These are phyloP conservation scores for Grapholita molesta DNA, from an alignment of 1,140 invertebrate species.

Conservation along the genomic window DNA sequence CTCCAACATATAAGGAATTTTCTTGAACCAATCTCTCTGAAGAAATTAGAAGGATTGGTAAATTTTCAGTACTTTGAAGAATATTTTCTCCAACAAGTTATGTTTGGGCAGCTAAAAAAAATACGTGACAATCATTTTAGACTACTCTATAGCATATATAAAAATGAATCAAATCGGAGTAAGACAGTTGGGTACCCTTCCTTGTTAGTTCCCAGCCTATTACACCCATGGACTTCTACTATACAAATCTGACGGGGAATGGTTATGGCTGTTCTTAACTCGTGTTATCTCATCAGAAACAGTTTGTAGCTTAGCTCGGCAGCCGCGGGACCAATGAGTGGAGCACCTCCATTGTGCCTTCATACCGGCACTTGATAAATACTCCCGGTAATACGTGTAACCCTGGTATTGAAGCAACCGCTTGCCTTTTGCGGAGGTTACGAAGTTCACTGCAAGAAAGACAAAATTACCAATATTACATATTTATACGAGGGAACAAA, in stretches of 20 bases:
- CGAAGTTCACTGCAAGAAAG: constrained; percentile 1
- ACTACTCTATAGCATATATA: no score
- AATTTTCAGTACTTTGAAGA: no score
- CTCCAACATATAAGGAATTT: no score
- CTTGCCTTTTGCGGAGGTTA: constrained; percentile 6
- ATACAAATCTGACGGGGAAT: background rate
- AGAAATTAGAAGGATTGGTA: no score
- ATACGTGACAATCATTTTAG: no score
- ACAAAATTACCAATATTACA: no score
- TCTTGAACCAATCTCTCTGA: no score
- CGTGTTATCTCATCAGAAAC: constrained; percentile 28
- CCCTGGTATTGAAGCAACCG: background rate
- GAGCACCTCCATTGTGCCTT: constrained; percentile 44
- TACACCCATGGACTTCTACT: background rate
- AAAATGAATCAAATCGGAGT: no score
- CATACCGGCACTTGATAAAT: background rate
- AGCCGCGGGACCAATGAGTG: constrained; percentile 33
- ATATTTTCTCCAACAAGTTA: no score
- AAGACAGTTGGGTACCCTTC: no score
- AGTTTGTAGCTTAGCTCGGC: constrained; percentile 39
- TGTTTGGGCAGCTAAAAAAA: no score
- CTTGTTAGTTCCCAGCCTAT: background rate
- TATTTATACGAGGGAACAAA: no score
- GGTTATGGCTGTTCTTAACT: constrained; percentile 12
- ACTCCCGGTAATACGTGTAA: background rate